These are phyloP conservation scores for Barypeithes pellucidus DNA, from an alignment of 2,888 invertebrate species.

Conservation along the genomic window DNA sequence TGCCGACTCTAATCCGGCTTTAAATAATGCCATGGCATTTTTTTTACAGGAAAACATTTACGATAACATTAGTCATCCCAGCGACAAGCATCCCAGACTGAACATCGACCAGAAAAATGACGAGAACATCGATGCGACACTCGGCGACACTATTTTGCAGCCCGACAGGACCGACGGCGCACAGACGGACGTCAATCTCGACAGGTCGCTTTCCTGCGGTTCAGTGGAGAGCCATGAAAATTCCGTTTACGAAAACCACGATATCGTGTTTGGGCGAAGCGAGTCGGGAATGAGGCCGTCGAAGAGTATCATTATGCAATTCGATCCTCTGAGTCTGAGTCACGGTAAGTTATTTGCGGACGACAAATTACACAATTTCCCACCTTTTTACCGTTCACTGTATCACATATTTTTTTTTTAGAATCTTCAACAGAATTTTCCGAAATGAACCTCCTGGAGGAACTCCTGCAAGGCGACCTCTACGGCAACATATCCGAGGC, in stretches of 20 bases:
- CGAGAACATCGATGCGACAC: conserved; percentile 52
- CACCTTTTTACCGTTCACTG: too few species aligned
- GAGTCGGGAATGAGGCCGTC: conserved; percentile 63
- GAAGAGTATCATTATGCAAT: conserved; percentile 81
- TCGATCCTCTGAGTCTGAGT: conserved; percentile 77
- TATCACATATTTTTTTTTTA: too few species aligned
- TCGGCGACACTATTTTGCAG: conserved; percentile 58
- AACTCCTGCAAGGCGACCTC: conserved; percentile 80
- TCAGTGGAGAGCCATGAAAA: conserved; percentile 59
- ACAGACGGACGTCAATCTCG: neutral
- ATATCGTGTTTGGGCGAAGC: conserved; percentile 50
- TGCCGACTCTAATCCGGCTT: too few species aligned
- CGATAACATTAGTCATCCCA: conserved; percentile 54
- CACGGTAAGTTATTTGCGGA: conserved; percentile 50
- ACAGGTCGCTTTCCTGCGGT: conserved; percentile 43
- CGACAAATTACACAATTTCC: too few species aligned
- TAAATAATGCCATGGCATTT: too few species aligned
- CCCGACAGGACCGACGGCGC: conserved; percentile 35
- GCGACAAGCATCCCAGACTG: conserved; percentile 62
- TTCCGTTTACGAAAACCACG: conserved; percentile 72
- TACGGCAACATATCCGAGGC: conserved; percentile 75
- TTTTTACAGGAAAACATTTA: conserved; percentile 53
- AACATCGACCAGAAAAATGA: conserved; percentile 29
- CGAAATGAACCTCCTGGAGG: conserved; percentile 73
- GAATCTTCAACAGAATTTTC: conserved; percentile 49